Evolutionary conservation across 2,113 vertebrate genomes (phyloP), one percentile per base, ranked within the genome.

Genomic region (Ammodramus savannarum): DNA sequence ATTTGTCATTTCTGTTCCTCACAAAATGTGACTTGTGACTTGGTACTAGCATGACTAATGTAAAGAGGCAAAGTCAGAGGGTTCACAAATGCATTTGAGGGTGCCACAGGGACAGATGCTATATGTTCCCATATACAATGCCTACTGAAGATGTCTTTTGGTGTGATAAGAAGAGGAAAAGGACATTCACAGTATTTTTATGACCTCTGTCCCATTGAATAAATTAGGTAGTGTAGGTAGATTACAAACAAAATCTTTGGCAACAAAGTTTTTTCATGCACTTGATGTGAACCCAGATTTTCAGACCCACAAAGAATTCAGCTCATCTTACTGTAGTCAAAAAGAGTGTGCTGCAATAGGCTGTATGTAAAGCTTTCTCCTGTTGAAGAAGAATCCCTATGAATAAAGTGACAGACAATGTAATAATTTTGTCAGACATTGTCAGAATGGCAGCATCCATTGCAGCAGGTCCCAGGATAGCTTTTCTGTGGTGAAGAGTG

Each of bases 271-370:
- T n/a, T 72, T 80, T 68, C 10, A 44, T 54, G 8, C 20, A 16
- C 31, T 34, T 83, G 31, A 9, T 87, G 7, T 61, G 44, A 92
- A 38, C 14, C 31, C 25, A 23, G 22, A 34, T 90, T 90, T 85
- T 75, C 0, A 0, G 58, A 65, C 19, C 14, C 0, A 0, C 18
- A 25, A 31, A 68, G 11, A 17, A 36, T 83, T 79, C 36, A 41
- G 18, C 31, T 43, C 4, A 8, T 87, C 14, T 85, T 62, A 46
- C 0, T 55, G 16, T 41, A 59, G 26, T 65, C 13, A 34, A 26
- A 71, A 52, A 43, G 17, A 34, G 10, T 73, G 31, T 32, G 6
- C 32, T 85, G 39, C 29, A 59, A 1, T 34, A 67, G 26, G 13
- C 6, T 74, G 4, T 66, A 27, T 0, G 2, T 66, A 41, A 68